Percentiles rank a stretch among this genome's conserved stretches.
phyloP scores from a whole-genome alignment of 2,113 vertebrate genomes.

The Alexandromys fortis region DNA sequence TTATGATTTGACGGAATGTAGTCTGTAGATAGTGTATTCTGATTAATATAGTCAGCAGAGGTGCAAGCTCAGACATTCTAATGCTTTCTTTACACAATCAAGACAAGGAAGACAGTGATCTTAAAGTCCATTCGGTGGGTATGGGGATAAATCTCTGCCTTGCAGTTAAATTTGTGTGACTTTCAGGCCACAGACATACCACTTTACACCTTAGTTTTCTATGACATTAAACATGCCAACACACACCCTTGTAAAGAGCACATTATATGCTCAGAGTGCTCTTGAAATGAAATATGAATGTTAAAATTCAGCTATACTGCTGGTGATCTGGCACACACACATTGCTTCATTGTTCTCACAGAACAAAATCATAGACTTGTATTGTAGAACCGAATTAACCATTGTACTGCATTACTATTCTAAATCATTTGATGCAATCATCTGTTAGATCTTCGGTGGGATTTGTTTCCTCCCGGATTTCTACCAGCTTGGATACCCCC shows the following conservation, averaged over 20 bases:
- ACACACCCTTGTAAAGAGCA: background rate
- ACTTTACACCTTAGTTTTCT: background rate
- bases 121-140: background rate
- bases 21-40: background rate
- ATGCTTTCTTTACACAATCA: background rate
- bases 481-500: background rate
- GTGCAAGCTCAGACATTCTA: background rate
- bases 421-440: background rate
- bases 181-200: background rate
- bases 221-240: background rate
- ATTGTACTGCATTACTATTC: background rate
- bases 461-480: background rate
- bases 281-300: background rate
- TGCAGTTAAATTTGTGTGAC: slow-evolving; percentile 16
- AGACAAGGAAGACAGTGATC: background rate
- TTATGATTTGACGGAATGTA: background rate
- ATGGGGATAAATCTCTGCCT: background rate
- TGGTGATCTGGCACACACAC: background rate
- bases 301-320: background rate
- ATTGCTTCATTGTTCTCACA: background rate
- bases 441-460: background rate
- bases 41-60: background rate
- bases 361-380: background rate
- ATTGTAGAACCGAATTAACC: background rate
- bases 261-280: background rate